Percentiles rank a stretch among this genome's conserved stretches.
Conservation (phyloP, 1,140 invertebrate species). For the Bombyx mori region ASM3026992v2 NC_085127.1:12926501-12927000, state of each 20-base stretch:
- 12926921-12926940: too few relatives aligned
- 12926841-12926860: neutral
- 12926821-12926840: neutral
- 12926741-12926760: neutral
- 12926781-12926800: too few relatives aligned
- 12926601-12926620: conserved; percentile 13
- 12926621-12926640: conserved; percentile 16
- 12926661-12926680: conserved; percentile 34
- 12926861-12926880: neutral
- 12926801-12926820: too few relatives aligned
- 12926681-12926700: conserved; percentile 37
- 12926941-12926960: too few relatives aligned
- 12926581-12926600: conserved; percentile 11
- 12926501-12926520: too few relatives aligned
- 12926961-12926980: too few relatives aligned
- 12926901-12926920: too few relatives aligned
- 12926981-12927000: too few relatives aligned
- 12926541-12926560: conserved; percentile 12
- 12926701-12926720: conserved; percentile 25
- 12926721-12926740: too few relatives aligned
- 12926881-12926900: too few relatives aligned
- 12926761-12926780: neutral
- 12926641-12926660: conserved; percentile 23
- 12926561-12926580: conserved; percentile 11
- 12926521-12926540: neutral